Conservation (phyloP, 92 coral and sea anemone species). For the Actinostola sp. region DNA sequence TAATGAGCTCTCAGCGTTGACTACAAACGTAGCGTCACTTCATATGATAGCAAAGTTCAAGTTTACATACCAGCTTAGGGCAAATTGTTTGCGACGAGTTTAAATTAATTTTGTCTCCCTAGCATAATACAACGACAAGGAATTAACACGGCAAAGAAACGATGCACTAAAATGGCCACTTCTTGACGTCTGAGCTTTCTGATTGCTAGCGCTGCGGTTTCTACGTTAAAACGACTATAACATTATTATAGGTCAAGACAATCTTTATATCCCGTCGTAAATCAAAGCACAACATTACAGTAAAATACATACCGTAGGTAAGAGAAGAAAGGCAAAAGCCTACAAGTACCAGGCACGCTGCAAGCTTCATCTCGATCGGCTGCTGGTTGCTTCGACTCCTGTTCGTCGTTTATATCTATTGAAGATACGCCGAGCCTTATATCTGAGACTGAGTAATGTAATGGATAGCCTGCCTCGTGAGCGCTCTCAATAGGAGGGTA, state of each 20-base stretch:
- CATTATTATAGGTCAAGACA: too few relatives aligned
- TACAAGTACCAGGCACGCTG: background rate
- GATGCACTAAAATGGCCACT: background rate
- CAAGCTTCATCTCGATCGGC: constrained; percentile 12
- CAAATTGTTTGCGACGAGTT: constrained; percentile 14
- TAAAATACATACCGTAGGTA: constrained; percentile 8
- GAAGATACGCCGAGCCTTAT: constrained; percentile 14
- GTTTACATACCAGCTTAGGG: constrained; percentile 37
- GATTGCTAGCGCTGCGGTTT: background rate
- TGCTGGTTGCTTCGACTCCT: background rate
- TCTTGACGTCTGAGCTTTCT: too few relatives aligned
- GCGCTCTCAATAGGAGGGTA: constrained; percentile 42
- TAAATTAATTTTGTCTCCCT: constrained; percentile 18
- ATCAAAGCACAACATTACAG: background rate
- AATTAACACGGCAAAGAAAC: too few relatives aligned
- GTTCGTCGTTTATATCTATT: constrained; percentile 1
- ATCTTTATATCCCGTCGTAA: background rate
- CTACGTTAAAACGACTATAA: too few relatives aligned
- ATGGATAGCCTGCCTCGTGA: constrained; percentile 39
- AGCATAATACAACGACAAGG: background rate
- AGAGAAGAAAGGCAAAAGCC: constrained; percentile 13
- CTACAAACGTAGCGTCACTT: constrained; percentile 23
- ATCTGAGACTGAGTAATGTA: constrained; percentile 18
- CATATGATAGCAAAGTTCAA: constrained; percentile 31
- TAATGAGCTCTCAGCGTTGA: constrained; percentile 1